Evolutionary conservation across 2,797 vertebrate genomes (phyloP).

Genomic region (Peromyscus eremicus): DNA sequence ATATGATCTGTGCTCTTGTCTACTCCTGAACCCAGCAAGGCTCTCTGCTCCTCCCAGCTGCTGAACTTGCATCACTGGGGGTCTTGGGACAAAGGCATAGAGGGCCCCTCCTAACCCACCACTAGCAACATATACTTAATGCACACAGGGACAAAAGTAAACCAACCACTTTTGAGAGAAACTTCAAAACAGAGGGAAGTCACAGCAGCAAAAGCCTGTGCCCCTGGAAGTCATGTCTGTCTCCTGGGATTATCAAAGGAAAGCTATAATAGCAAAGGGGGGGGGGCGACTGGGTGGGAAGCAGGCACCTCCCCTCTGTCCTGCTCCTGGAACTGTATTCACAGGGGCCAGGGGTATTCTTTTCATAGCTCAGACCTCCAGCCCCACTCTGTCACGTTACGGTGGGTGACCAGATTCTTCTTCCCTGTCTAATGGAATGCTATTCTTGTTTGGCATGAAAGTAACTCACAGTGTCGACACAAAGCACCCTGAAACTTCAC

Average conservation of each 20-base stretch:
- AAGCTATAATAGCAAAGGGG: neutral
- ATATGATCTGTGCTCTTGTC: constrained; percentile 9
- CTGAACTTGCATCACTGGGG: neutral
- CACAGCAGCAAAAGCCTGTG: constrained; percentile 44
- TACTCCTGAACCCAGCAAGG: neutral
- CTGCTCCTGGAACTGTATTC: neutral
- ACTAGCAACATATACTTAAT: neutral
- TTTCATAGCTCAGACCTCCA: neutral
- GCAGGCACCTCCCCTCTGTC: fast-evolving
- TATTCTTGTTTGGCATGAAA: neutral
- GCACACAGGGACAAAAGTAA: neutral
- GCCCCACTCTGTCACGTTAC: neutral
- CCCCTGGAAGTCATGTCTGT: constrained; percentile 9
- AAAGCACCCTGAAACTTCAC: neutral
- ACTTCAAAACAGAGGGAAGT: constrained; percentile 77
- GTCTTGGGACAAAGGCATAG: neutral
- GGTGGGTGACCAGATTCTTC: neutral
- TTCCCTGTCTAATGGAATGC: neutral
- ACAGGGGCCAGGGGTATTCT: neutral
- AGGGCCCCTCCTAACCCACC: constrained; percentile 3
- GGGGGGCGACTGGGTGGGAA: neutral
- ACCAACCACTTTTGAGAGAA: constrained; percentile 65
- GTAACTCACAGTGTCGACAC: neutral
- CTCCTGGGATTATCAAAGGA: constrained; percentile 15
- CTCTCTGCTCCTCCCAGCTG: neutral